Evolutionary conservation across 1,140 invertebrate genomes (phyloP), one percentile per base, ranked within the genome.

Genomic region (Panonychus citri): DNA sequence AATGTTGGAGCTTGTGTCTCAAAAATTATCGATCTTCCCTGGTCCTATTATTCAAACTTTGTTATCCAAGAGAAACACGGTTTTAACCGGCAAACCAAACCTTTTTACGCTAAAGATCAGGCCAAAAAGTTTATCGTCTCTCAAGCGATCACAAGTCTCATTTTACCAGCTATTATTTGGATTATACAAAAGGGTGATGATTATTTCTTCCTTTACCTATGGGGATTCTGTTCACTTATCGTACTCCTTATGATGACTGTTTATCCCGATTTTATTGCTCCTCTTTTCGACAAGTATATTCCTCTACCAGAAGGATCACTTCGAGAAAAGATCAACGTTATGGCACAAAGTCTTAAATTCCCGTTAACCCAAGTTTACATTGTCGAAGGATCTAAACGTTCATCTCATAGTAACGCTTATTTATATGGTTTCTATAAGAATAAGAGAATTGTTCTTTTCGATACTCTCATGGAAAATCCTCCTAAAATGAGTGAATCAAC

Each of bases 261-360:
- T 57, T 98, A 98, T 74, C 90, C 93, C 26, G 83, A 94, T 64
- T 81, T 87, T 48, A 98, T 99, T 67, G 94, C 94, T 5, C 94
- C 95, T 42, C 69, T 99, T 5, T 99, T 99, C 73, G 95, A 99
- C 68, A 97, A 93, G 67, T 99, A 94, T 68, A 83, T 83, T n/a
- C 87, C 90, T 24, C 69, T 99, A 19, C 84, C 87, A 37, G 85
- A 96, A 59, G 91, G 94, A 50, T 78, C 83, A 46, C 70, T 99
- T 0, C 79, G 82, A 56, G 75, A 74, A 43, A 77, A 80, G 57
- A 98, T 99, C 68, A 89, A 98, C 72, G 74, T 77, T 61, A 71
- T 99, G 57, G 91, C 95, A 3, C 75, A 78, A 1, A 80, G 78
- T 55, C 76, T 98, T 15, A 75, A 83, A 42, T 99, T 95, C 71